These are phyloP conservation scores for Psittacula derbiana DNA, from an alignment of 2,797 vertebrate species.

Conservation along the genomic window DNA sequence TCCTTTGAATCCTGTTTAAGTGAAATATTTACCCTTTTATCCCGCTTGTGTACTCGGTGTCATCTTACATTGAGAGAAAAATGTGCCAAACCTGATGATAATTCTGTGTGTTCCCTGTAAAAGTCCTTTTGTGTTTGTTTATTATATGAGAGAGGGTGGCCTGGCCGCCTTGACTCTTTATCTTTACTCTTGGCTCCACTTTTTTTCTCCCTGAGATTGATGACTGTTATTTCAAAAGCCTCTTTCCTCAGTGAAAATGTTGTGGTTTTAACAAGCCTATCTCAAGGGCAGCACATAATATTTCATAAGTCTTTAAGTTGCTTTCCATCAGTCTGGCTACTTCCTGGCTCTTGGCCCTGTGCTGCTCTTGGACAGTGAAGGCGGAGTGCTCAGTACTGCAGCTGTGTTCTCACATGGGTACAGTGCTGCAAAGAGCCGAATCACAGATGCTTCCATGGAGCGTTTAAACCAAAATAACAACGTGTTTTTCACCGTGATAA, in stretches of 20 bases:
- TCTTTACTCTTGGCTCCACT: not conserved
- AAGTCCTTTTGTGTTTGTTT: not conserved
- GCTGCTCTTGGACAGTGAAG: not conserved
- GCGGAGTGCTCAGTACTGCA: not conserved
- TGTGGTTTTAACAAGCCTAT: not conserved
- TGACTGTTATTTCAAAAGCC: not conserved
- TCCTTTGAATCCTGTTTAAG: not conserved
- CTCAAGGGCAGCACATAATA: not conserved
- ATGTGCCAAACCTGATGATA: not conserved
- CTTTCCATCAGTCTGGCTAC: not conserved
- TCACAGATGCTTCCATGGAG: not conserved
- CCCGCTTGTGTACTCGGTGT: fast-evolving
- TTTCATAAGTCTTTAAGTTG: not conserved
- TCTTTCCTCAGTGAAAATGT: not conserved
- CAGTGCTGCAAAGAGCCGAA: not conserved
- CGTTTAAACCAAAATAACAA: not conserved
- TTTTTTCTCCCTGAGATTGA: not conserved
- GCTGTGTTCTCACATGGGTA: not conserved
- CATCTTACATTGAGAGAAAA: not conserved
- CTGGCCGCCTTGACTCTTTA: not conserved
- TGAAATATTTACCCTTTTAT: not conserved
- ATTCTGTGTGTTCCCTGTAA: not conserved
- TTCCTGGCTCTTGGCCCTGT: not conserved
- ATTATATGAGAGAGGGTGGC: not conserved
- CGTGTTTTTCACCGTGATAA: not conserved